These are phyloP conservation scores for Polylopha cassiicola DNA, from an alignment of 2,888 invertebrate genomes.

Conservation along the genomic window DNA sequence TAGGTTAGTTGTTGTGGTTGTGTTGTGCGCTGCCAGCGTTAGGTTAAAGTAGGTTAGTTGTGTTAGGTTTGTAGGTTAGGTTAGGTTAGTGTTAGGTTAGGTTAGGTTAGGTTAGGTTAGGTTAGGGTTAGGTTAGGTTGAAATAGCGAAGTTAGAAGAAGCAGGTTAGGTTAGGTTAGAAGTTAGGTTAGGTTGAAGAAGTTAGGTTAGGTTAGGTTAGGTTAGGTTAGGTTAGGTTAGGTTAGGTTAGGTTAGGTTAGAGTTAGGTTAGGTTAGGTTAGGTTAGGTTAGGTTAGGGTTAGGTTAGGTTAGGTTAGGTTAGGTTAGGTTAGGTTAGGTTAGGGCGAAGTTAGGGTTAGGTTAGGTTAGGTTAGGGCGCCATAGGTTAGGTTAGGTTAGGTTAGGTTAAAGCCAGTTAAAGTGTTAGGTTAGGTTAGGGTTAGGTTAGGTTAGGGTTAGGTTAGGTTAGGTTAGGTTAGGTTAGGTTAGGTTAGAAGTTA, in stretches of 20 bases:
- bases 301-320: conserved; percentile 8
- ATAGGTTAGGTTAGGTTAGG: conserved; percentile 3
- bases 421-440: conserved; percentile 14
- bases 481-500: conserved; percentile 20
- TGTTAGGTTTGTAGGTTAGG: too few species aligned
- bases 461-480: conserved; percentile 23
- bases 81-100: conserved; percentile 25
- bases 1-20: conserved; percentile 26
- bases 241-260: not conserved
- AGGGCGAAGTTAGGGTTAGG: not conserved
- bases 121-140: conserved; percentile 20
- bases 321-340: conserved; percentile 12
- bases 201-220: too few species aligned
- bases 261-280: too few species aligned
- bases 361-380: not conserved
- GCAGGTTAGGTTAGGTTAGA: conserved; percentile 23
- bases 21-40: conserved; percentile 23
- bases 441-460: conserved; percentile 3
- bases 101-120: conserved; percentile 24
- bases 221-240: not conserved
- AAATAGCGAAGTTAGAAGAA: too few species aligned
- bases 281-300: too few species aligned
- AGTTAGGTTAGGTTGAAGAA: conserved; percentile 18
- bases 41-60: conserved; percentile 25
- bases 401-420: conserved; percentile 22